phyloP scores from a whole-genome alignment of 2,113 vertebrate genomes.

The Myotis brandtii region DNA sequence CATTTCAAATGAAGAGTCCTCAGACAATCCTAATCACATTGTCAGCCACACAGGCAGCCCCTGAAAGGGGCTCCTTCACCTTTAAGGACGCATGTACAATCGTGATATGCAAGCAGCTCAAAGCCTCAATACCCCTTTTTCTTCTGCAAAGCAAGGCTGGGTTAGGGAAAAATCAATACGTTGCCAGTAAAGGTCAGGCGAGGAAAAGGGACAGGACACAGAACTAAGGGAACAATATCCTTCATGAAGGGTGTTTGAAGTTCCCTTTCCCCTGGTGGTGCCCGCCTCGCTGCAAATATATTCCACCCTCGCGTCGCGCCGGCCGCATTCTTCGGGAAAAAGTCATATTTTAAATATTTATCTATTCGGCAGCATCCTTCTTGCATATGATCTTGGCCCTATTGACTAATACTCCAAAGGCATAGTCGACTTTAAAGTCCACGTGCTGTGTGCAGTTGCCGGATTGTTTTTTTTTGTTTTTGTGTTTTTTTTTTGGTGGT shows the following conservation, averaged over 20 bases:
- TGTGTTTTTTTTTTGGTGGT: slow-evolving; percentile 62
- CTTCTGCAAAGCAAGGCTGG: slow-evolving; percentile 90
- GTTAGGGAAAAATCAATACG: slow-evolving; percentile 91
- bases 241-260: slow-evolving; percentile 88
- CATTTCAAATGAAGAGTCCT: slow-evolving; percentile 86
- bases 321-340: slow-evolving; percentile 82
- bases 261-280: slow-evolving; percentile 86
- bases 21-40: slow-evolving; percentile 87
- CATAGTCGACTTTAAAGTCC: slow-evolving; percentile 71
- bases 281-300: slow-evolving; percentile 82
- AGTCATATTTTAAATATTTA: slow-evolving; percentile 89
- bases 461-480: slow-evolving; percentile 68
- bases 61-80: slow-evolving; percentile 87
- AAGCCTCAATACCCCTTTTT: slow-evolving; percentile 89
- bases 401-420: slow-evolving; percentile 79
- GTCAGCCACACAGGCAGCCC: slow-evolving; percentile 86
- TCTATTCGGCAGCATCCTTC: slow-evolving; percentile 78
- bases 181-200: slow-evolving; percentile 90
- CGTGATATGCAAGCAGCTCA: slow-evolving; percentile 89
- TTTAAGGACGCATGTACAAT: slow-evolving; percentile 87
- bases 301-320: slow-evolving; percentile 73
- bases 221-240: slow-evolving; percentile 89
- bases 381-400: slow-evolving; percentile 84
- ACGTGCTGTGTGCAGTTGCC: slow-evolving; percentile 61
- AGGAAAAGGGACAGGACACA: slow-evolving; percentile 90